Evolutionary conservation across 2,113 vertebrate species (phyloP).

Genomic region (Pangasianodon gigas): DNA sequence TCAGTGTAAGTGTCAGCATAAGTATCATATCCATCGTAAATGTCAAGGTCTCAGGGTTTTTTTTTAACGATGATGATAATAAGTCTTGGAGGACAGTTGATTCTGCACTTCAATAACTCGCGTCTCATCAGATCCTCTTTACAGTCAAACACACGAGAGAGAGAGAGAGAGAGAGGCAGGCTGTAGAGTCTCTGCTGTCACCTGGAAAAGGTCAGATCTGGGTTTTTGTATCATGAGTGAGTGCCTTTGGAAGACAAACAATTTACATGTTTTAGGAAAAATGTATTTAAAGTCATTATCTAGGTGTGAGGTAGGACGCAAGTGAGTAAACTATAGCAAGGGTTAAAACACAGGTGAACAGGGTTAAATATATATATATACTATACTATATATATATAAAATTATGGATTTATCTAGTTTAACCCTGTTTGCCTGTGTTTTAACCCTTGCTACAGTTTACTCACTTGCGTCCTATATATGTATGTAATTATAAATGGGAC

Average conservation of each 20-base stretch:
- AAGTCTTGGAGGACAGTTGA: neutral
- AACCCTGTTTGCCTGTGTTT: neutral
- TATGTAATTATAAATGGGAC: neutral
- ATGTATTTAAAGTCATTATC: neutral
- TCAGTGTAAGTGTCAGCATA: neutral
- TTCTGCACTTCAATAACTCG: neutral
- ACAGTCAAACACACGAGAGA: neutral
- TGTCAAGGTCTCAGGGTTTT: conserved; percentile 1
- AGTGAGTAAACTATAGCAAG: neutral
- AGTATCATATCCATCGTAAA: conserved; percentile 27
- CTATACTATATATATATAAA: too few species aligned
- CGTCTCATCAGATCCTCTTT: conserved; percentile 12
- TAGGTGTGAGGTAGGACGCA: neutral
- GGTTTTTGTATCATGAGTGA: neutral
- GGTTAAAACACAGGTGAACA: neutral
- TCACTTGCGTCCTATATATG: neutral
- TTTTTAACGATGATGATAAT: neutral
- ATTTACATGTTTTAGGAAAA: neutral
- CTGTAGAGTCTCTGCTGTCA: neutral
- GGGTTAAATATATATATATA: too few species aligned
- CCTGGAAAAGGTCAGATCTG: neutral
- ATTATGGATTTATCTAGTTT: too few species aligned
- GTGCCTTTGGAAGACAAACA: neutral
- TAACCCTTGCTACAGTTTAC: neutral
- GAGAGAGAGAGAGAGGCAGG: neutral